Base-by-base conservation (phyloP, 2,113 vertebrate genomes). In the Psilopogon haemacephalus region DNA sequence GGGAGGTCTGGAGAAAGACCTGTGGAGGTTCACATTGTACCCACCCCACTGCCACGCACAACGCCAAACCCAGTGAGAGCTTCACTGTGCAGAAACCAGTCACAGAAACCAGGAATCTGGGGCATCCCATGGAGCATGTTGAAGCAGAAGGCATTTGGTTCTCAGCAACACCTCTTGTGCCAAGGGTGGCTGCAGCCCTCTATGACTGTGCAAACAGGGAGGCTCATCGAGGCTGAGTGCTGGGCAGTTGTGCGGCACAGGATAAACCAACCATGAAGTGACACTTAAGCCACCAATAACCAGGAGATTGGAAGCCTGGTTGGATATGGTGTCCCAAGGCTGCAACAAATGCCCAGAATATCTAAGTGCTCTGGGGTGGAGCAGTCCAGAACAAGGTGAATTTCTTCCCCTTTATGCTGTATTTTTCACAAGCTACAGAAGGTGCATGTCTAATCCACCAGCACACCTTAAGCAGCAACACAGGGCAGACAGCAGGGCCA, bases 21-120 rank as follows among this genome's bases (percentile, higher is more conserved):
- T 4, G 1, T 17, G 78, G 74, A 71, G 62, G 33, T 24, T 18
- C 1, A 0, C 4, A 1, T 12, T 80, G 80, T 21, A 32, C 23
- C 26, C 85, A 2, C 68, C 28, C 60, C 3, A 4, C 26, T 12
- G 3, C 38, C 37, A 5, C 1, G 2, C 46, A 2, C 2, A 2
- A 4, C 59, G 73, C 28, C 44, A 5, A 38, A 26, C 1, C 0
- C 0, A 1, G 54, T 0, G 4, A 52, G 56, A 70, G 52, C 42
- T 68, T 42, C 5, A 2, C 56, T 9, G 46, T 0, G 0, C 1
- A 1, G 72, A 73, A 70, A 71, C 2, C 1, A 3, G 32, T 28
- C 35, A 50, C 15, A 88, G 33, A 67, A 73, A 11, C 0, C 1
- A 56, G 40, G 68, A 55, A n/a, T 60, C 0, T 16, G 38, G 80